Percentiles rank a stretch among this genome's conserved stretches.
phyloP scores from a whole-genome alignment of 2,888 invertebrate genomes.

The Drosophila emarginata region DNA sequence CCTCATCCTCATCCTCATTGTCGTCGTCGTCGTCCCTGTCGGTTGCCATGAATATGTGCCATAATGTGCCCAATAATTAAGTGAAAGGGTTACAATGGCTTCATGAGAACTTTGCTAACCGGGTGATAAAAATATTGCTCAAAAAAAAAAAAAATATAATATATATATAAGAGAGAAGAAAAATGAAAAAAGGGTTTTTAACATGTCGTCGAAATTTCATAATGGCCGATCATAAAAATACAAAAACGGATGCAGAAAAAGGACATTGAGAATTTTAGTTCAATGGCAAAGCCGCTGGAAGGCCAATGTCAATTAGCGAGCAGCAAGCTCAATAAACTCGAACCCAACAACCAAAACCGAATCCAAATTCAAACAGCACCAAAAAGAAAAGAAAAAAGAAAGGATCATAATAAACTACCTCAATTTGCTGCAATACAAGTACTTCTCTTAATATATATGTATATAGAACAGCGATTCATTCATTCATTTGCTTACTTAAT shows the following conservation, averaged over 20 bases:
- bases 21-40: slow-evolving; percentile 19
- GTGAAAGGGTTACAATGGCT: slow-evolving; percentile 76
- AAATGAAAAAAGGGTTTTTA: slow-evolving; percentile 33
- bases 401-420: slow-evolving; percentile 26
- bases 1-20: too few relatives aligned
- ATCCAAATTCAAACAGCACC: neutral
- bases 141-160: neutral
- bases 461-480: too few relatives aligned
- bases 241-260: slow-evolving; percentile 8
- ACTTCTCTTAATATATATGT: too few relatives aligned
- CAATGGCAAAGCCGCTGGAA: slow-evolving; percentile 30
- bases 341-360: too few relatives aligned
- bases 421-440: neutral
- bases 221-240: slow-evolving; percentile 71
- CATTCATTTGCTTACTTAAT: too few relatives aligned
- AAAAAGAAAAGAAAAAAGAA: neutral
- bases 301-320: slow-evolving; percentile 29
- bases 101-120: slow-evolving; percentile 73
- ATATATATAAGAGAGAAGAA: too few relatives aligned
- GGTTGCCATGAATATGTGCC: slow-evolving; percentile 74
- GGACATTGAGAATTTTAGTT: slow-evolving; percentile 7
- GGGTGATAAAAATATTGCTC: slow-evolving; percentile 67
- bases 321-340: slow-evolving; percentile 31
- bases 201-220: slow-evolving; percentile 52
- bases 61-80: slow-evolving; percentile 75